phyloP scores from a whole-genome alignment of 2,113 vertebrate genomes.

The Dendrocopos noguchii region DNA sequence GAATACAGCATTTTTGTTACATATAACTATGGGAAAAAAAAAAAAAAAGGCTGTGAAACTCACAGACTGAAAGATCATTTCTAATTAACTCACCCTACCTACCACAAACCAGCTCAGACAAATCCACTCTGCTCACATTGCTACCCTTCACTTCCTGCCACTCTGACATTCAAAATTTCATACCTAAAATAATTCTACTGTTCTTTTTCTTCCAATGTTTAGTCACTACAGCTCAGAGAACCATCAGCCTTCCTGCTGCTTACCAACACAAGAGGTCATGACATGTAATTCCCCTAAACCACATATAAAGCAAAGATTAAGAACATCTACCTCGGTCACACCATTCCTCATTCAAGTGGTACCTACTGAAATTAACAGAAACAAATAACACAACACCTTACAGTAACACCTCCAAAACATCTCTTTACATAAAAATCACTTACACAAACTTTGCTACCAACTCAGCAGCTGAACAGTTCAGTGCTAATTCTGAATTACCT shows the following conservation, averaged over 20 bases:
- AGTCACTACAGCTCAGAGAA: neutral
- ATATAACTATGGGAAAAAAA: neutral
- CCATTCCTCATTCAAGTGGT: neutral
- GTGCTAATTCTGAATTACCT: neutral
- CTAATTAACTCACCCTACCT: neutral
- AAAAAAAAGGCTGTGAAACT: neutral
- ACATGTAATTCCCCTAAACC: neutral
- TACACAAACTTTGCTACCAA: neutral
- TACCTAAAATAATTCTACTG: neutral
- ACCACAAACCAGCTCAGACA: neutral
- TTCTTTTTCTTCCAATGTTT: neutral
- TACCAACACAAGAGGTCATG: neutral
- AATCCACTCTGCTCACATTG: slow-evolving; percentile 2
- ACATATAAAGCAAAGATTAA: neutral
- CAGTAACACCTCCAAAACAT: neutral
- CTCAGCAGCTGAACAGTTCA: neutral
- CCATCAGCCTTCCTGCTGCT: neutral
- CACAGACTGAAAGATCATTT: slow-evolving; percentile 23
- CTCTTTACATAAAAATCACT: neutral
- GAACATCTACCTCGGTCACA: neutral
- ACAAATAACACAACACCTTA: neutral
- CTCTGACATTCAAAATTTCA: neutral
- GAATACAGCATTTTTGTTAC: slow-evolving; percentile 28
- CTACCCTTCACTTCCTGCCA: neutral
- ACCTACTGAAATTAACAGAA: neutral